phyloP scores from a whole-genome alignment of 2,113 vertebrate species.

The Paramormyrops kingsleyae region DNA sequence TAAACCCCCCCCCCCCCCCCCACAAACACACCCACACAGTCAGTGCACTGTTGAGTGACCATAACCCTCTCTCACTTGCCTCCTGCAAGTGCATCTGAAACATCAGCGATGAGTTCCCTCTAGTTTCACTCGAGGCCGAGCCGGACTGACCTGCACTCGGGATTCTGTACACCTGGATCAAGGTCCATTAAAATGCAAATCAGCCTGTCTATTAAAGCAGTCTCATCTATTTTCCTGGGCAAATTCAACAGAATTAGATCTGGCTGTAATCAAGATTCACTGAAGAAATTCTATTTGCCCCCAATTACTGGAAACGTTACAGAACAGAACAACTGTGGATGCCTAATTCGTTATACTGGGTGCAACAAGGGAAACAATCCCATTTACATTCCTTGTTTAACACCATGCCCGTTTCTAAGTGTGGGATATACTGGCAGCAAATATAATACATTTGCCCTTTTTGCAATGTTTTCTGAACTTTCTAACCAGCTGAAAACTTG shows the following conservation, averaged over 20 bases:
- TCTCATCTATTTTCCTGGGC: not conserved
- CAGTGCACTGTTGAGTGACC: not conserved
- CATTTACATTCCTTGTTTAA: not conserved
- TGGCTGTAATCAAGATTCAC: not conserved
- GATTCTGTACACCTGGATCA: not conserved
- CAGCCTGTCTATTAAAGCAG: not conserved
- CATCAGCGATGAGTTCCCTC: not conserved
- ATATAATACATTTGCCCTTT: not conserved
- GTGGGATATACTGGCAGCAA: not conserved
- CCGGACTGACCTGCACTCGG: not conserved
- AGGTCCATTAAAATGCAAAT: slow-evolving; percentile 8
- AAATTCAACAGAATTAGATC: not conserved
- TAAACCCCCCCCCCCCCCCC: not conserved
- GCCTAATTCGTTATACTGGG: not conserved
- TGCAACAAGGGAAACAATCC: not conserved
- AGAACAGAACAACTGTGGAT: not conserved
- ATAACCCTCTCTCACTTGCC: not conserved
- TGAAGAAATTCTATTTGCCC: not conserved
- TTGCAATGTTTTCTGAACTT: not conserved
- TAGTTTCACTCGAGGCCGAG: not conserved
- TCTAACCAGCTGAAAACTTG: not conserved
- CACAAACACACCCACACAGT: not conserved
- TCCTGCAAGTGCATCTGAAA: not conserved
- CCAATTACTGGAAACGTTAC: not conserved
- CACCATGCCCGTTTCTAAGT: not conserved